Percentiles rank a stretch among this genome's conserved stretches.
phyloP scores from a whole-genome alignment of 2,113 vertebrate genomes.

The Platanista minor region DNA sequence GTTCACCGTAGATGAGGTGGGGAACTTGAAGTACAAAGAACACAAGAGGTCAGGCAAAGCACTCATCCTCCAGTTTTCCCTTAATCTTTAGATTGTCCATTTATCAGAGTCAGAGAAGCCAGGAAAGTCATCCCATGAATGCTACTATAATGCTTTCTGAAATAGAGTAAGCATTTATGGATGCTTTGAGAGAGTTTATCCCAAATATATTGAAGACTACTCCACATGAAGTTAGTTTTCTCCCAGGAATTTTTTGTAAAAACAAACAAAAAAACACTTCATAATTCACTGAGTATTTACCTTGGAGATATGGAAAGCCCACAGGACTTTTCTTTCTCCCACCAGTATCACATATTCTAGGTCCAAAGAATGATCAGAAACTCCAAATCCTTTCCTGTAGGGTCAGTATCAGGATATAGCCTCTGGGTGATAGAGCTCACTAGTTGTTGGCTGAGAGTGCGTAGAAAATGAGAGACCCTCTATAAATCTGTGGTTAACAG shows the following conservation, averaged over 20 bases:
- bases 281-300: background rate
- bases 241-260: background rate
- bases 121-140: background rate
- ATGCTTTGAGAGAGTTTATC: background rate
- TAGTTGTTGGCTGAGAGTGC: background rate
- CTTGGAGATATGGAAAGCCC: background rate
- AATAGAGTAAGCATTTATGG: background rate
- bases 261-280: background rate
- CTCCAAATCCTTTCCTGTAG: background rate
- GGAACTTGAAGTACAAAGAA: background rate
- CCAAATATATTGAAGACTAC: background rate
- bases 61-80: background rate
- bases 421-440: background rate
- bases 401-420: background rate
- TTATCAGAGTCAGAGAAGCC: background rate
- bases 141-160: background rate
- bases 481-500: background rate
- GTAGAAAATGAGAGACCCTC: background rate
- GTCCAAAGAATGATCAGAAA: background rate
- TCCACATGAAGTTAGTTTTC: background rate
- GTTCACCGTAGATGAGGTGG: background rate
- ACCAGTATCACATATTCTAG: background rate
- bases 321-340: background rate
- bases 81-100: background rate
- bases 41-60: background rate